Conservation (phyloP, 2,797 vertebrate species). For the Myotis findleyi region DNA sequence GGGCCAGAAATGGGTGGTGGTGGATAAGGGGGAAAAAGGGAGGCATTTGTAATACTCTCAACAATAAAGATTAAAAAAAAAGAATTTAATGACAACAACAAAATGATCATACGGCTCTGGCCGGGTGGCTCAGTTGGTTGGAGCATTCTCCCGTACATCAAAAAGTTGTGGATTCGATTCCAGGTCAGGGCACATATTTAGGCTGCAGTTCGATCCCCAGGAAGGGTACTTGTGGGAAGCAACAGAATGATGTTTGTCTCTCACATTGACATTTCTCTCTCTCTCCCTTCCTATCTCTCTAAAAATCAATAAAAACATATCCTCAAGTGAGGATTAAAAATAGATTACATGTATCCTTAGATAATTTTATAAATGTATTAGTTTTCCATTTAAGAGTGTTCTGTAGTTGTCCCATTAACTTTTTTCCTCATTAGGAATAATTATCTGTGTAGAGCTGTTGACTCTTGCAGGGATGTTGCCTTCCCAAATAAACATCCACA, state of each 20-base stretch:
- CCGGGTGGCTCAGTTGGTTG: not conserved
- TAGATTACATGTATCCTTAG: not conserved
- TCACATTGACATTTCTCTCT: not conserved
- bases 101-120: not conserved
- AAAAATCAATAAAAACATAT: not conserved
- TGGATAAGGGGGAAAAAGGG: too few relatives aligned
- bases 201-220: not conserved
- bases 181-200: not conserved
- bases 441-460: not conserved
- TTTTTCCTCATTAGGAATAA: not conserved
- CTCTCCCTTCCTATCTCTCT: not conserved
- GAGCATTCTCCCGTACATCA: not conserved
- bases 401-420: not conserved
- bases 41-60: too few relatives aligned
- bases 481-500: not conserved
- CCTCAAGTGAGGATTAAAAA: not conserved
- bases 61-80: too few relatives aligned
- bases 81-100: too few relatives aligned
- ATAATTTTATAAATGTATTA: not conserved
- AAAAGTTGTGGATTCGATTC: not conserved
- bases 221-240: not conserved
- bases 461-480: not conserved
- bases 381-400: conserved; percentile 44
- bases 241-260: not conserved
- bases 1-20: too few relatives aligned